phyloP scores from a whole-genome alignment of 1,140 invertebrate genomes.

The Tetramorium parvispinum region DNA sequence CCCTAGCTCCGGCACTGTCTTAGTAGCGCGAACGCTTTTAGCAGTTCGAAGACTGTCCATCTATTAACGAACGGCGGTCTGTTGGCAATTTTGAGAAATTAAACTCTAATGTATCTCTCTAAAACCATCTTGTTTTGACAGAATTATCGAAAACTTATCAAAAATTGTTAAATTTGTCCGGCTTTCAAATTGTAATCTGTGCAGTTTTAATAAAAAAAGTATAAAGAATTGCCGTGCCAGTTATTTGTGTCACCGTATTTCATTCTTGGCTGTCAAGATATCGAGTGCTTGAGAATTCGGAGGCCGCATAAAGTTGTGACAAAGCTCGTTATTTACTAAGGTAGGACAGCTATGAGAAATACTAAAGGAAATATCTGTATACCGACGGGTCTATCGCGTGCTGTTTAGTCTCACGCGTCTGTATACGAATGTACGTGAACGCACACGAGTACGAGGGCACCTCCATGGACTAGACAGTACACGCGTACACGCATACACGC shows the following conservation, averaged over 20 bases:
- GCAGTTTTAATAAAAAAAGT: neutral
- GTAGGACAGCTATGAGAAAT: constrained; percentile 62
- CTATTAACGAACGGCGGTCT: neutral
- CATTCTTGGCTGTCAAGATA: neutral
- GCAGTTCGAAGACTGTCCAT: constrained; percentile 57
- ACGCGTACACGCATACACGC: constrained; percentile 51
- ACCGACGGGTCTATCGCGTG: constrained; percentile 60
- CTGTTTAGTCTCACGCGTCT: constrained; percentile 61
- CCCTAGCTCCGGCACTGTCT: constrained; percentile 61
- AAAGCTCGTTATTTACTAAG: constrained; percentile 72
- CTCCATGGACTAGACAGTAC: neutral
- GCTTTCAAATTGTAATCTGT: neutral
- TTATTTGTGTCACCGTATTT: neutral
- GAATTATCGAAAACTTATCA: neutral
- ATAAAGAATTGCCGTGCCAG: neutral
- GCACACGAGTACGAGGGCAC: constrained; percentile 5
- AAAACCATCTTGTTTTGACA: neutral
- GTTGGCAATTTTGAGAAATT: neutral
- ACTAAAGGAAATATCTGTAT: constrained; percentile 71
- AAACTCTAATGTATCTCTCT: neutral
- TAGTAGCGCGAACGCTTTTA: constrained; percentile 59
- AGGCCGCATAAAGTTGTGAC: constrained; percentile 12
- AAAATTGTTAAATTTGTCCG: neutral
- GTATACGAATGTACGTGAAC: neutral
- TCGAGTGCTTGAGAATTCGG: constrained; percentile 27